Evolutionary conservation across 2,797 vertebrate species (phyloP).

Genomic region (Pterois miles): DNA sequence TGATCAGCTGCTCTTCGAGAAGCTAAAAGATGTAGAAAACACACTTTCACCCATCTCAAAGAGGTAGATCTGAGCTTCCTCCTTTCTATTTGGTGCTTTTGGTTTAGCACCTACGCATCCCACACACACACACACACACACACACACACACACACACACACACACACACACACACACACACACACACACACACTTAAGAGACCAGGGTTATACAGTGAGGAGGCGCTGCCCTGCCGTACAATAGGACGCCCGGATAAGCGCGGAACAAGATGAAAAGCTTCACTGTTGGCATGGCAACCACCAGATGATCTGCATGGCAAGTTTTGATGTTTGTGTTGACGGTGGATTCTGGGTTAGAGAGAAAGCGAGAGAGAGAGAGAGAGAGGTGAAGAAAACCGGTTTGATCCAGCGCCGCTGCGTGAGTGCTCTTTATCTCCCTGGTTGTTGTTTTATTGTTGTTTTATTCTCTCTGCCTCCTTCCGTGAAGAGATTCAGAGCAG

Average conservation of each 20-base stretch:
- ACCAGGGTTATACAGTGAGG: constrained; percentile 19
- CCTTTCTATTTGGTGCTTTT: constrained; percentile 11
- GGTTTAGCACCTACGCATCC: constrained; percentile 5
- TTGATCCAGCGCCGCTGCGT: constrained; percentile 51
- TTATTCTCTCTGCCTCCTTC: constrained; percentile 5
- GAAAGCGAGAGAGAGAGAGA: constrained; percentile 7
- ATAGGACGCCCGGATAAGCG: constrained; percentile 30
- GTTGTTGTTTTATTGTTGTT: constrained; percentile 43
- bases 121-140: constrained; percentile 12
- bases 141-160: constrained; percentile 14
- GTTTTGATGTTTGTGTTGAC: constrained; percentile 59
- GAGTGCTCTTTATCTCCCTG: constrained; percentile 31
- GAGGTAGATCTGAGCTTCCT: background rate
- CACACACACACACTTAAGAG: constrained; percentile 30
- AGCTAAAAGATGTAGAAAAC: constrained; percentile 5
- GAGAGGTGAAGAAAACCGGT: constrained; percentile 50
- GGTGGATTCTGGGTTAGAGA: constrained; percentile 48
- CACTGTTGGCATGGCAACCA: constrained; percentile 73
- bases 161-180: constrained; percentile 17
- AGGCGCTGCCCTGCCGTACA: constrained; percentile 45
- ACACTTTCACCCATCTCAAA: background rate
- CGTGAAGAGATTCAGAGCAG: constrained; percentile 9
- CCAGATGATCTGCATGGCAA: constrained; percentile 39
- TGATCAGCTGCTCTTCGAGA: background rate
- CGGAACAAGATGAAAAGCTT: constrained; percentile 63